Evolutionary conservation across 2,888 invertebrate species (phyloP), one percentile per base, ranked within the genome.

Genomic region (Plagodis pulveraria): DNA sequence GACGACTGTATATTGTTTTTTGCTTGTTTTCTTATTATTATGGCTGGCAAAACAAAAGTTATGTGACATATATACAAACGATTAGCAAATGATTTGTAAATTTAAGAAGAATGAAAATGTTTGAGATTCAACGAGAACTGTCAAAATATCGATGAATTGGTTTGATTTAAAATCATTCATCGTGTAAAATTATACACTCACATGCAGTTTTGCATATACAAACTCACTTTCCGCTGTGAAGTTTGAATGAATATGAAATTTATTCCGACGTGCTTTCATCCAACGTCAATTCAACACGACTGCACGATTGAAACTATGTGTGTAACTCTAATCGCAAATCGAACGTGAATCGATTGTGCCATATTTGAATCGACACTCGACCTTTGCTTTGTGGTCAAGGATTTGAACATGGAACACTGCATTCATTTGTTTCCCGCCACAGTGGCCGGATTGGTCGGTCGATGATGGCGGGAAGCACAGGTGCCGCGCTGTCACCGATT

Each of bases 401-500:
- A 73, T 73, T 72, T 70, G 70, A 72, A 69, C 70, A 76, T 73
- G 69, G 73, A 77, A 76, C 75, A 64, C 71, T 75, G 80, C 77
- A 78, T 84, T 81, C 82, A 83, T 86, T 84, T 80, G 84, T 84
- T 81, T 81, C 75, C 71, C 74, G 77, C 73, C 72, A 67, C 67
- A 71, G 70, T 66, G 58, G 59, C 69, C 73, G 69, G 63, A 72
- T 66, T 52, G 63, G 70, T 68, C 74, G 69, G 69, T 60, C 56
- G 77, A 71, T 70, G 63, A 73, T 42, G 68, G 76, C 45, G 52
- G 52, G 38, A 50, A 35, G 50, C 50, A 77, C 88, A 87, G 87
- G 88, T 89, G 89, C 77, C 79, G 80, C 77, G 82, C 85, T 87
- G 86, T 87, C 89, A 83, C 78, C 83, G 79, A 77, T 78, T 74